Base-by-base conservation (phyloP, 2,888 invertebrate genomes). In the Acrocyrtus sp. region DNA sequence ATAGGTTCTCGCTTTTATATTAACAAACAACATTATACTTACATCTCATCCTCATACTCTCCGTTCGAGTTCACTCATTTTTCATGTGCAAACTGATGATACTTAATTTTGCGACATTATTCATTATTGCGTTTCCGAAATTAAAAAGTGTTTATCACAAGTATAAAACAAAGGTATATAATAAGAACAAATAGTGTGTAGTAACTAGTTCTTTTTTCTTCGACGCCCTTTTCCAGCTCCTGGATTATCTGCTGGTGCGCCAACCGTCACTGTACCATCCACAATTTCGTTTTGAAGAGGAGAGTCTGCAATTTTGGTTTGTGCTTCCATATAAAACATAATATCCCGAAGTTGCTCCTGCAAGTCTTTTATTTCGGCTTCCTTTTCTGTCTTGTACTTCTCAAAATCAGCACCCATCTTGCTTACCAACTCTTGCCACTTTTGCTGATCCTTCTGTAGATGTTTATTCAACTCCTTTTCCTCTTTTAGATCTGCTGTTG, bases 281-380 rank as follows among this genome's bases (percentile, higher is more conserved):
- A 87, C 87, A 60, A 90, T 88, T 75, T 90, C 89, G 24, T 88
- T 88, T 70, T 86, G 85, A 45, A 88, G 83, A 3, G 85, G 85
- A 2, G 88, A 88, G 78, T 87, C 86, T 78, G 86, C 86, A 58
- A 89, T 88, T 81, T 88, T 87, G 51, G 88, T 86, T 83, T 93
- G 93, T 0, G 96, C 97, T 80, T 97, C 95, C 81, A 99, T 89
- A 84, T 92, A 97, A 86, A 98, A 96, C 96, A 98, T 96, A 56
- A 99, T 88, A 87, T 99, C 99, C 39, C 94, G 88, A 8, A 99
- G 88, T 86, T 99, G 96, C 82, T 98, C 98, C 79, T 92, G 90
- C 29, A 98, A 86, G 21, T 96, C 95, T 0, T 85, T 80, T n/a
- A 96, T 88, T 88, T 96, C 91, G 53, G 85, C 47, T 15, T 83